phyloP scores from a whole-genome alignment of 2,113 vertebrate species.

The Opisthocomus hoazin region DNA sequence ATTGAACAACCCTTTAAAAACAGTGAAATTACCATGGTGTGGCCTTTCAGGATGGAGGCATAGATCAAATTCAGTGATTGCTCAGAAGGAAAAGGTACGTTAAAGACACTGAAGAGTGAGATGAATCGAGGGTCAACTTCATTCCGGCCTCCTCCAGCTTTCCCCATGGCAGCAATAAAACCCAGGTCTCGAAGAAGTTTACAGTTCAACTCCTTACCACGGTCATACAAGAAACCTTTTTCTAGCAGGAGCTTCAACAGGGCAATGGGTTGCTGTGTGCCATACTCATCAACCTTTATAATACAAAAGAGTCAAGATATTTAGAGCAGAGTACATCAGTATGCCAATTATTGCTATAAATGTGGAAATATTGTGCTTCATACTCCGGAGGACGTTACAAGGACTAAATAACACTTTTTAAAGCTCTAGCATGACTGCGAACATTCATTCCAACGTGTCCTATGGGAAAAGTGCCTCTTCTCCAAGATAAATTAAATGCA shows the following conservation, averaged over 20 bases:
- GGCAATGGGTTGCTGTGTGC: conserved; percentile 95
- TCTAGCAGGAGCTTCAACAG: conserved; percentile 90
- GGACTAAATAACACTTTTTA: not conserved
- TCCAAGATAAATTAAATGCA: not conserved
- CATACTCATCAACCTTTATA: conserved; percentile 88
- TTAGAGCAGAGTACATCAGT: not conserved
- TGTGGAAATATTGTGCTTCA: not conserved
- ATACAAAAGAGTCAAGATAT: not conserved
- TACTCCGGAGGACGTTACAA: not conserved
- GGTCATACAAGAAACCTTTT: conserved; percentile 86
- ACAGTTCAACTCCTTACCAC: conserved; percentile 89
- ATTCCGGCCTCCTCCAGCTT: conserved; percentile 93
- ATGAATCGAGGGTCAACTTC: conserved; percentile 90
- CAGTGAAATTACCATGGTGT: conserved; percentile 77
- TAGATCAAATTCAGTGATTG: conserved; percentile 88
- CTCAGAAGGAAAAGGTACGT: conserved; percentile 84
- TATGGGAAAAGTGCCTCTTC: not conserved
- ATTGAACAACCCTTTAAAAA: not conserved
- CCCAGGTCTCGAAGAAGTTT: conserved; percentile 89
- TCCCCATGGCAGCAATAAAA: conserved; percentile 94
- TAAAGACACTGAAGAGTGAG: conserved; percentile 93
- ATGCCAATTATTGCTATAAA: not conserved
- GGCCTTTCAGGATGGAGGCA: conserved; percentile 88
- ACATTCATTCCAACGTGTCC: not conserved
- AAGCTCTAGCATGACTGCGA: not conserved